Percentiles rank a stretch among this genome's conserved stretches.
phyloP scores from a whole-genome alignment of 2,797 vertebrate species.

The Rhynchotus rufescens region DNA sequence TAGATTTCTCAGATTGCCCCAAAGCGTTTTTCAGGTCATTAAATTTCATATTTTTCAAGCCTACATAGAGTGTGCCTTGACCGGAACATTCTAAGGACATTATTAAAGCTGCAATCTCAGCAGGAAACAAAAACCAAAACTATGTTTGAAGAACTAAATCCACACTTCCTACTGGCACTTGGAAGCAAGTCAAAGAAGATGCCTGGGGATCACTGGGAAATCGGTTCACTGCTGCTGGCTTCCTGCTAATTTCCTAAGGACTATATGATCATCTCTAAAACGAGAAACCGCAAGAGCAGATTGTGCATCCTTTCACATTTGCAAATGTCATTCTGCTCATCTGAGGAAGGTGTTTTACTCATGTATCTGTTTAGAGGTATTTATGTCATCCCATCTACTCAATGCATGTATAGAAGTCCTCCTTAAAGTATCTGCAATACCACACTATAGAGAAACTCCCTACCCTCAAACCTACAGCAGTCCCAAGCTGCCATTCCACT shows the following conservation, averaged over 20 bases:
- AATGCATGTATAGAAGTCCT: background rate
- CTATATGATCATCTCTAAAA: constrained; percentile 41
- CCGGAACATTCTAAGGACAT: constrained; percentile 64
- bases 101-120: constrained; percentile 67
- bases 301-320: constrained; percentile 20
- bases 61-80: constrained; percentile 50
- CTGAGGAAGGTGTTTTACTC: background rate
- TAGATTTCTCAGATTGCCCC: constrained; percentile 34
- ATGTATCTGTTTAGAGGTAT: background rate
- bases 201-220: constrained; percentile 58
- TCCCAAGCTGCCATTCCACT: background rate
- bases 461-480: background rate
- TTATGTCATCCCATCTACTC: background rate
- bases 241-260: constrained; percentile 69
- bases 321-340: constrained; percentile 31
- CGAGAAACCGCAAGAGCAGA: constrained; percentile 42
- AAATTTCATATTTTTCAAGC: constrained; percentile 59
- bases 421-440: background rate
- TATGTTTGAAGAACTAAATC: constrained; percentile 61
- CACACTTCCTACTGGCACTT: constrained; percentile 60
- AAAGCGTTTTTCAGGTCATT: constrained; percentile 60
- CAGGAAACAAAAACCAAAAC: constrained; percentile 63
- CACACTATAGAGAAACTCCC: background rate
- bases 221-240: constrained; percentile 33
- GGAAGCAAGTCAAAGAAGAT: constrained; percentile 58